These are phyloP conservation scores for Myopa testacea DNA, from an alignment of 2,888 invertebrate species.

Conservation along the genomic window DNA sequence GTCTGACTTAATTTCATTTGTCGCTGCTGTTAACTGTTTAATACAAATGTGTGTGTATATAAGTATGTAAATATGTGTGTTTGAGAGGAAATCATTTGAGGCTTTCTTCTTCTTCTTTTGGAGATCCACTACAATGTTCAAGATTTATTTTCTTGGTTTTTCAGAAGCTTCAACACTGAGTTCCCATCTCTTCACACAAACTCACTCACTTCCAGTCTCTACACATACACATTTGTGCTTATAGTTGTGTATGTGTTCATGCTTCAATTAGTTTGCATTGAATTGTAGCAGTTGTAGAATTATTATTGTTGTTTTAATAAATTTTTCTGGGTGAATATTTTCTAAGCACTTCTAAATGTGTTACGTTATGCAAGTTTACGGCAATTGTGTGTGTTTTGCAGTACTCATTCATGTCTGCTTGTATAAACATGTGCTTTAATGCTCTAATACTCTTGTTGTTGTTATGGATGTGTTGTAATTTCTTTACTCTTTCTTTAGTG, in stretches of 20 bases:
- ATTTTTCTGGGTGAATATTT: neutral
- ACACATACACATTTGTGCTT: neutral
- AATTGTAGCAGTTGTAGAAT: neutral
- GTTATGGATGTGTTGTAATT: too few relatives aligned
- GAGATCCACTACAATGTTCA: too few relatives aligned
- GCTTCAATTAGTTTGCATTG: slow-evolving; percentile 15
- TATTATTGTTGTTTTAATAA: neutral
- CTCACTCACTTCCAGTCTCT: too few relatives aligned
- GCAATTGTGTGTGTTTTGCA: neutral
- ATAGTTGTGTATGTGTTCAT: neutral
- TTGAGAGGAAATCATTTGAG: too few relatives aligned
- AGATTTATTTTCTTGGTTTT: too few relatives aligned
- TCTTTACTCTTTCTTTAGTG: neutral
- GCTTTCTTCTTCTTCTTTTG: too few relatives aligned
- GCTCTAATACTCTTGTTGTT: neutral
- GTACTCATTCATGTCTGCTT: neutral
- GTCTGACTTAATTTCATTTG: too few relatives aligned
- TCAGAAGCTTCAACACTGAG: too few relatives aligned
- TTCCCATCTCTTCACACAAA: too few relatives aligned
- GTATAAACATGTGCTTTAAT: neutral
- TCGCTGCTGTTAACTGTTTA: too few relatives aligned
- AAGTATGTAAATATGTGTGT: too few relatives aligned
- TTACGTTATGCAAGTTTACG: neutral
- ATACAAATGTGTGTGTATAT: too few relatives aligned
- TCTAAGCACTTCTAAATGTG: neutral